Base-by-base conservation (phyloP, 2,888 invertebrate genomes). In the Calliphora vomitoria region DNA sequence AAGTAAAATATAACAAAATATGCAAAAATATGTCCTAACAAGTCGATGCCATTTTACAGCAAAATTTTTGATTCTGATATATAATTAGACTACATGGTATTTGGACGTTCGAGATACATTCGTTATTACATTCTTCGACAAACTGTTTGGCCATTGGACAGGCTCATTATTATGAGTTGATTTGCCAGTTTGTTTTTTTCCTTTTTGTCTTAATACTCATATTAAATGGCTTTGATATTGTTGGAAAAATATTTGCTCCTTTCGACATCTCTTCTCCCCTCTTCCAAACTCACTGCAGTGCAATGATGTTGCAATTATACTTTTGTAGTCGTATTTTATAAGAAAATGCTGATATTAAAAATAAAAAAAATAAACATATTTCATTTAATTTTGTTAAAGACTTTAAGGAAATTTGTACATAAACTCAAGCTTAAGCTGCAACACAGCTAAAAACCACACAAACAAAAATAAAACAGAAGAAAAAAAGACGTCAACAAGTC, bases 401-500 rank as follows among this genome's bases (percentile, higher is more conserved):
- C 41, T 69, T 86, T 72, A 69, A 78, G 60, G 35, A 82, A 84
- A 78, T 82, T 85, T 64, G 60, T 82, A 80, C 58, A 41, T 75
- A 86, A 79, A 76, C 68, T 55, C 53, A 60, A 47, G 8, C 13
- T 64, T 62, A 38, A 62, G 80, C 84, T 86, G 79, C 84, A 89
- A 82, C 83, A 83, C 79, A n/a, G 35, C 44, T 69, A 3, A 72
- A 60, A 62, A 66, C 4, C 47, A 1, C 20, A 55, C 35, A 55
- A 53, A 50, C 20, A 10, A 35, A 35, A 50, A 74, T 75, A 20
- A 69, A 20, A 13, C 25, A 50, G 44, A 4, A 50, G 11, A 41
- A 62, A 68, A 68, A 74, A 76, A 82, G 86, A 79, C 82, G 69
- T 62, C 83, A 68, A 60, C 62, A 74, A 82, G 88, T 90, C 88